Conservation (phyloP, 2,113 vertebrate species). For the Protobothrops mucrosquamatus region DNA sequence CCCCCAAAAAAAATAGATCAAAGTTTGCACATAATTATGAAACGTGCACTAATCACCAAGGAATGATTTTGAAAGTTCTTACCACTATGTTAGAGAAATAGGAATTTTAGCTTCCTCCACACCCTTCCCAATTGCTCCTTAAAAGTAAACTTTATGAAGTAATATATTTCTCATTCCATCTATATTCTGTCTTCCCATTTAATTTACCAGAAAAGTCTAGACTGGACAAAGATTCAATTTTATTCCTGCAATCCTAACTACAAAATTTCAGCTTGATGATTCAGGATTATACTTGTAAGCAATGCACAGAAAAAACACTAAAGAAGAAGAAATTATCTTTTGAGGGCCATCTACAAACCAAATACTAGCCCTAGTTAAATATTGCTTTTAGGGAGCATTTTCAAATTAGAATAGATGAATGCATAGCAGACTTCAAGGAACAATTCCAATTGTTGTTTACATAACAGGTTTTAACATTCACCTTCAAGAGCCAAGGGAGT, state of each 20-base stretch:
- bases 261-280: neutral
- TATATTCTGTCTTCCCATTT: neutral
- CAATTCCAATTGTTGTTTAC: neutral
- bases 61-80: neutral
- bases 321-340: neutral
- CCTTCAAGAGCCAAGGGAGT: neutral
- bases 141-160: neutral
- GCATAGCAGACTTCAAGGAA: neutral
- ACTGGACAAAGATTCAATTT: neutral
- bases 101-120: neutral
- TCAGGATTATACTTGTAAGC: neutral
- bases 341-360: neutral
- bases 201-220: neutral
- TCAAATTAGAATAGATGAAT: neutral
- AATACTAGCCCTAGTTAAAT: neutral
- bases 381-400: neutral
- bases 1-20: neutral
- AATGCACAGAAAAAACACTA: neutral
- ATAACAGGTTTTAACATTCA: neutral
- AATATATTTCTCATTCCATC: neutral
- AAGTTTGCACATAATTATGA: neutral
- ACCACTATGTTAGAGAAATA: accelerated
- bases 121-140: neutral
- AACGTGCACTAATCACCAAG: conserved; percentile 2
- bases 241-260: neutral